phyloP scores from a whole-genome alignment of 2,113 vertebrate species.

The Donacobius atricapilla region DNA sequence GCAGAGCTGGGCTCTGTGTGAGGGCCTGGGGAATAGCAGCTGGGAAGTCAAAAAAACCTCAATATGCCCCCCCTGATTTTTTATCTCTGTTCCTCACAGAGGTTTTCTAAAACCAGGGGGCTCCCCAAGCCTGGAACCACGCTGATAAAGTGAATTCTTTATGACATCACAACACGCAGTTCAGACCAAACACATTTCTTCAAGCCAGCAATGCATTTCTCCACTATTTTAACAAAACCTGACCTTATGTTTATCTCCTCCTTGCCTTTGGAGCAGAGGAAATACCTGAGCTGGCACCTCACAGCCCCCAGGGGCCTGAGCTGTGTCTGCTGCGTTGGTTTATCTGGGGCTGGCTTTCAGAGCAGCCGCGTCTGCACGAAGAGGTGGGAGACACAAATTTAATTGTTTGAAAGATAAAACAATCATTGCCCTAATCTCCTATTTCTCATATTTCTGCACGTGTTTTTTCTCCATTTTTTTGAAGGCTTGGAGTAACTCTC shows the following conservation, averaged over 20 bases:
- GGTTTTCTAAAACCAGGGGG: not conserved
- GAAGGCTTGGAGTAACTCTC: not conserved
- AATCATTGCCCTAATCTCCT: not conserved
- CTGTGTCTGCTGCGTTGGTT: rapidly evolving
- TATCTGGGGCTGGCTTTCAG: not conserved
- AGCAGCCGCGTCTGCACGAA: not conserved
- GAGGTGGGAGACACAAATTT: not conserved
- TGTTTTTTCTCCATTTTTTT: not conserved
- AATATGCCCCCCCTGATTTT: rapidly evolving
- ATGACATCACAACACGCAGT: not conserved
- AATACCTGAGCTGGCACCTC: not conserved
- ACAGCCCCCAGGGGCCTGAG: too few relatives aligned
- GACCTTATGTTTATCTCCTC: rapidly evolving
- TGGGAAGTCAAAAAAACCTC: rapidly evolving
- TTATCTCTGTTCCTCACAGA: rapidly evolving
- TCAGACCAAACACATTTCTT: not conserved
- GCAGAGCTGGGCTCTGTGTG: not conserved
- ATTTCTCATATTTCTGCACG: not conserved
- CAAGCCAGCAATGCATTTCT: rapidly evolving
- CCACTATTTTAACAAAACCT: not conserved
- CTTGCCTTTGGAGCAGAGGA: too few relatives aligned
- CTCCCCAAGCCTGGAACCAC: not conserved
- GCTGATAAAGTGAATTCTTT: not conserved
- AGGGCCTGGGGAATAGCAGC: not conserved
- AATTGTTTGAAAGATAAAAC: not conserved